Conservation (phyloP, 2,797 vertebrate genomes). For the Mormyrus hasselquistii region DNA sequence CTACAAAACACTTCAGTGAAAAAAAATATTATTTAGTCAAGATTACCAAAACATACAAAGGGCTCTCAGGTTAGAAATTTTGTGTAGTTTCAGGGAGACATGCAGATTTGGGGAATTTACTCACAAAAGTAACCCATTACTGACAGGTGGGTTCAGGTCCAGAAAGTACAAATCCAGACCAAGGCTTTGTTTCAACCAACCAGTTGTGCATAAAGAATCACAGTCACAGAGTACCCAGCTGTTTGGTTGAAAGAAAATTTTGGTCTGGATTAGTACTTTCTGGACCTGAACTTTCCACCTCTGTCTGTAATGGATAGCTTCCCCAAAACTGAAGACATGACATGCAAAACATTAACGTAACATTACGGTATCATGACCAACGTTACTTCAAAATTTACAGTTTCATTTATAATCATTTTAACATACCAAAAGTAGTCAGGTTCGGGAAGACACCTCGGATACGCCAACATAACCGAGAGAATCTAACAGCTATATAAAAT, state of each 20-base stretch:
- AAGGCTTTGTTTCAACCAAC: neutral
- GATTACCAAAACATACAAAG: neutral
- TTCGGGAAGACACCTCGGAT: neutral
- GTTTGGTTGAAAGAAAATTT: neutral
- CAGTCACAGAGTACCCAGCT: neutral
- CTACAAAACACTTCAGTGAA: neutral
- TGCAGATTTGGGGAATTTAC: neutral
- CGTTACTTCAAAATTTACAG: neutral
- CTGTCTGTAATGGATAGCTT: neutral
- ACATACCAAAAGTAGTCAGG: neutral
- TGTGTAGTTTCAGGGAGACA: neutral
- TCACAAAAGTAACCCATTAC: neutral
- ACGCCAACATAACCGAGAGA: neutral
- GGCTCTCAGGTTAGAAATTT: neutral
- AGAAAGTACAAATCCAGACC: neutral
- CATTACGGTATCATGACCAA: neutral
- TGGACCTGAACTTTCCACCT: too few species aligned
- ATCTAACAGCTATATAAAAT: neutral
- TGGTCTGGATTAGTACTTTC: too few species aligned
- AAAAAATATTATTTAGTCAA: neutral
- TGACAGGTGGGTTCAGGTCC: neutral
- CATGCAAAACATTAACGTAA: neutral
- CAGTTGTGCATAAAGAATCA: neutral
- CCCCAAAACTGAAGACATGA: neutral
- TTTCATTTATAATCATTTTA: neutral